Conservation (phyloP, 2,113 vertebrate species). For the Silurus glanis region DNA sequence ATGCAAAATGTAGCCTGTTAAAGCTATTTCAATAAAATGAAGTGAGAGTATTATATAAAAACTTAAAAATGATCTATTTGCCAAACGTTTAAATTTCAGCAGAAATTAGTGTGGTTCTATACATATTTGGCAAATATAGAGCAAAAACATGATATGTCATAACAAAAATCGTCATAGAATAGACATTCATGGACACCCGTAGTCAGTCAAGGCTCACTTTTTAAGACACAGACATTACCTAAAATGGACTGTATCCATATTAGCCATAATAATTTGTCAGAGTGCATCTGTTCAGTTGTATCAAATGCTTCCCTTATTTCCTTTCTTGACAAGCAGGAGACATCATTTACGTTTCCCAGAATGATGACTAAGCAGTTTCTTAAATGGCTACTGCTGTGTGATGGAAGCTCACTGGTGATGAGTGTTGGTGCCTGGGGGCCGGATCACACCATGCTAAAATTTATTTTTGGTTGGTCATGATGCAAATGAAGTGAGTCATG, state of each 20-base stretch:
- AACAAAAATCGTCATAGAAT: no score
- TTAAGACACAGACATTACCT: background rate
- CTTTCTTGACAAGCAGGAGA: constrained; percentile 71
- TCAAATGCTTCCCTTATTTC: constrained; percentile 70
- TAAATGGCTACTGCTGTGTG: constrained; percentile 68
- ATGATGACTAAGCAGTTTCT: constrained; percentile 79
- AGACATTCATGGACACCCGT: background rate
- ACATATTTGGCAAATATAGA: background rate
- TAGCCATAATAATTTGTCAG: constrained; percentile 62
- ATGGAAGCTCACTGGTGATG: constrained; percentile 50
- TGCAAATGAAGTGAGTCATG: constrained; percentile 53
- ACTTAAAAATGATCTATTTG: background rate
- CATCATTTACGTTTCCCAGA: constrained; percentile 76
- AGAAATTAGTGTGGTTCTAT: background rate
- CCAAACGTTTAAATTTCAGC: background rate
- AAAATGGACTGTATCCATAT: constrained; percentile 59
- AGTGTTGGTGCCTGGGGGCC: constrained; percentile 3
- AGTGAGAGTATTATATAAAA: no score
- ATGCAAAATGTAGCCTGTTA: constrained; percentile 19
- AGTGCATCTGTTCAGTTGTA: constrained; percentile 74
- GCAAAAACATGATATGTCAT: background rate
- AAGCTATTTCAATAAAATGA: background rate
- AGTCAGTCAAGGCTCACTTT: background rate
- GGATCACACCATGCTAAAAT: constrained; percentile 15
- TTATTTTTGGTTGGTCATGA: constrained; percentile 69